Base-by-base conservation (phyloP, 2,113 vertebrate genomes). In the Proterorhinus semilunaris region DNA sequence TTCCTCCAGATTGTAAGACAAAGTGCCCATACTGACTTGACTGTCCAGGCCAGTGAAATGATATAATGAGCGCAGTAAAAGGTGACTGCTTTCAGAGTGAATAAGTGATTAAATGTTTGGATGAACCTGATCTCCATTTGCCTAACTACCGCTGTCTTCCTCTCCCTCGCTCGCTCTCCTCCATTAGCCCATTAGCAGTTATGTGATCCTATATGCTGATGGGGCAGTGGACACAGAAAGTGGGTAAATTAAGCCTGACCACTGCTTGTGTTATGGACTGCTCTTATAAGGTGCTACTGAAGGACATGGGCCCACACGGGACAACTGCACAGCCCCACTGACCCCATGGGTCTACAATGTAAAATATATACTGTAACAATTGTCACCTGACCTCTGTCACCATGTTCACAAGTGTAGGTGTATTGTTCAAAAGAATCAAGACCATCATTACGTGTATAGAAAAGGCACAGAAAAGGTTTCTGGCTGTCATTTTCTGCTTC, bases 91-190 rank as follows among this genome's bases (percentile, higher is more conserved):
- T 55, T 83, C 83, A 76, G 85, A 91, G 85, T 90, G 87, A 88
- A 90, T 82, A 88, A 91, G 87, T 92, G 91, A 91, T 93, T 90
- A 91, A 89, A 90, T 90, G 90, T 92, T 91, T 92, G 89, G 85
- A 90, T 92, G 90, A 91, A 91, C 90, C 89, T 87, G 80, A 88
- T 82, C 86, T 87, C 85, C 86, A 88, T 89, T 91, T 90, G 79
- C 86, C 84, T 86, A 86, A 84, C 85, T 86, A 87, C 78, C 62
- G 49, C 85, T 75, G 73, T 84, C 79, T 68, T 81, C 76, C 79
- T 68, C 76, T 50, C 68, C 0, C 55, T 66, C 8, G 5, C 74
- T 15, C 68, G 48, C 71, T 71, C 67, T 62, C 57, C 85, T 72
- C 85, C 79, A 86, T 85, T 74, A 86, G 85, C 72, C 83, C 85